A percentile compares a stretch with the other conserved stretches of the same genome.
These are phyloP conservation scores for Brachionichthys hirsutus DNA, from an alignment of 2,113 vertebrate genomes.

Conservation along the genomic window DNA sequence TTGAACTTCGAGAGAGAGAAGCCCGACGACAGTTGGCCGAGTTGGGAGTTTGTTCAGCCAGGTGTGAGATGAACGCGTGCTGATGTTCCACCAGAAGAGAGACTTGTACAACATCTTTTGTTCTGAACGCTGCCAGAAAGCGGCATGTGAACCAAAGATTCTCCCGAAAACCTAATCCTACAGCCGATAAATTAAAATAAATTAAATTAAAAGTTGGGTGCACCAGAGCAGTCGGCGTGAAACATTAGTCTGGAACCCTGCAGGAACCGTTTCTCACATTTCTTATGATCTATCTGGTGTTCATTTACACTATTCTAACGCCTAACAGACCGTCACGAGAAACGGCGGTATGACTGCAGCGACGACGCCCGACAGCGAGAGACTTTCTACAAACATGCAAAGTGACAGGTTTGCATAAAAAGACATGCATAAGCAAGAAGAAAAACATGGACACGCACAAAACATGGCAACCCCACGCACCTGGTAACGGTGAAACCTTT, in stretches of 20 bases:
- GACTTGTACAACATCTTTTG: constrained; percentile 40
- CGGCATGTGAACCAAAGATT: constrained; percentile 1
- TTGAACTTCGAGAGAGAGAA: constrained; percentile 11
- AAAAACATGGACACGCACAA: constrained; percentile 16
- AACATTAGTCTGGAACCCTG: no score
- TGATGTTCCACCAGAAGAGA: constrained; percentile 30
- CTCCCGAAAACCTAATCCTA: constrained; percentile 11
- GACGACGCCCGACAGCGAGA: constrained; percentile 22
- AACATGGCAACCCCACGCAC: constrained; percentile 47
- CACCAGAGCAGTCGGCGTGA: no score
- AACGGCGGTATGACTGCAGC: constrained; percentile 22
- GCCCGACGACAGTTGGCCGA: constrained; percentile 12
- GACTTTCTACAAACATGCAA: constrained; percentile 15
- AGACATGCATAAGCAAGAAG: constrained; percentile 7
- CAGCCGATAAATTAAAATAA: background rate
- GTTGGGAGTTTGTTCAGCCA: constrained; percentile 23
- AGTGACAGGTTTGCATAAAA: constrained; percentile 19
- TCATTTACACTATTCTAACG: background rate
- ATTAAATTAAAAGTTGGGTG: no score
- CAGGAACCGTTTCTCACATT: no score
- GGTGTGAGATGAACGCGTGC: constrained; percentile 35
- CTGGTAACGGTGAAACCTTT: constrained; percentile 95
- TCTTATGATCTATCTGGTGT: no score
- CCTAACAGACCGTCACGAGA: constrained; percentile 19
- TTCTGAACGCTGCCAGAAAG: constrained; percentile 21